These are phyloP conservation scores for Bungarus multicinctus DNA, from an alignment of 2,113 vertebrate genomes.

Conservation along the genomic window DNA sequence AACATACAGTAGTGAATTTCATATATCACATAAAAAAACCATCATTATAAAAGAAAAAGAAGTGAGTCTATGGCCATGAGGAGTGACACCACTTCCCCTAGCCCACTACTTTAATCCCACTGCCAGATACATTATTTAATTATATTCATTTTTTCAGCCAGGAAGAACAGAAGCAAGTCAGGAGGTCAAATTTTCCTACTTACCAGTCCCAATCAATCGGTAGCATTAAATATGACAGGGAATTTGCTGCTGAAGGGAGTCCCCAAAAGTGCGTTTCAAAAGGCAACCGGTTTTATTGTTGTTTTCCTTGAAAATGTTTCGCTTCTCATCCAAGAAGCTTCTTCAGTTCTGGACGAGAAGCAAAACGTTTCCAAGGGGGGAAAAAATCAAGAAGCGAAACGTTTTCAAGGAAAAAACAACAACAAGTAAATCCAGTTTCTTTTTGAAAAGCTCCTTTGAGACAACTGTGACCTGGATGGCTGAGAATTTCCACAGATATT, in stretches of 20 bases:
- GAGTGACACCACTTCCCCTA: neutral
- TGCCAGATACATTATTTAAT: accelerated
- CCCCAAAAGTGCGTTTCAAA: too few species aligned
- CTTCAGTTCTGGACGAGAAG: neutral
- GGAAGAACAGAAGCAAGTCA: neutral
- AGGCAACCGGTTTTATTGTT: too few species aligned
- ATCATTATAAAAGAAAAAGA: neutral
- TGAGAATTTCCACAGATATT: neutral
- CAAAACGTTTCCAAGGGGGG: neutral
- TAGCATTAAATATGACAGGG: neutral
- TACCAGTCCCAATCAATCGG: neutral
- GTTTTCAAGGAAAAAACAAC: too few species aligned
- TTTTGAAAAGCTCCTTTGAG: neutral
- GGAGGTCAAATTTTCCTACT: neutral
- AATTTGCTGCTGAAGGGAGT: neutral
- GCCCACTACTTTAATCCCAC: neutral
- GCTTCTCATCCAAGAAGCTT: neutral
- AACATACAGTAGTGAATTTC: neutral
- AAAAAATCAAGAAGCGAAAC: too few species aligned
- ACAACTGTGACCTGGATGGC: neutral
- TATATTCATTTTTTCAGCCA: neutral
- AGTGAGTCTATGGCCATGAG: accelerated
- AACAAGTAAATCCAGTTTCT: neutral
- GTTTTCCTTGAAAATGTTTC: too few species aligned
- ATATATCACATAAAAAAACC: neutral